These are phyloP conservation scores for Gonioctena quinquepunctata DNA, from an alignment of 1,140 invertebrate species.

Conservation along the genomic window DNA sequence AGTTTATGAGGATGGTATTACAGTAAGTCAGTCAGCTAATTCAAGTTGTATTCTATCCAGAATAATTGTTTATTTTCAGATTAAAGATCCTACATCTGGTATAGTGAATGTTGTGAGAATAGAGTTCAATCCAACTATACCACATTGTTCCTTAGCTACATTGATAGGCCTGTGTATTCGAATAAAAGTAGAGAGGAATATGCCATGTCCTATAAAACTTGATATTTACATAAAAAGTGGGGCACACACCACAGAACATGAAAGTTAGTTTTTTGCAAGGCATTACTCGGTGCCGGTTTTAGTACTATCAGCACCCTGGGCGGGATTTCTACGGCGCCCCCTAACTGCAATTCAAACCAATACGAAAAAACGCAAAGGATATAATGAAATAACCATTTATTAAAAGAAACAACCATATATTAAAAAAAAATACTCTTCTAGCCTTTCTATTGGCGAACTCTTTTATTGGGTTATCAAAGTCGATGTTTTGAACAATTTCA, in stretches of 20 bases:
- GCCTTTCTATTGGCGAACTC: too few species aligned
- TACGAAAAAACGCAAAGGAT: too few species aligned
- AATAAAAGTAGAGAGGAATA: constrained; percentile 76
- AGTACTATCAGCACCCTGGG: too few species aligned
- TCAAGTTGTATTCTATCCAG: not conserved
- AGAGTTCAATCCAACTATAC: constrained; percentile 88
- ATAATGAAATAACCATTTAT: too few species aligned
- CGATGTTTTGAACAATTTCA: too few species aligned
- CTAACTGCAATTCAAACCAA: too few species aligned
- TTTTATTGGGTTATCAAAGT: too few species aligned
- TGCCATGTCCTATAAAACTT: constrained; percentile 78
- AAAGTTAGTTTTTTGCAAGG: constrained; percentile 71
- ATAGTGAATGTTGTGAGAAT: constrained; percentile 68
- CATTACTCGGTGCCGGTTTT: too few species aligned
- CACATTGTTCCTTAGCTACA: constrained; percentile 85
- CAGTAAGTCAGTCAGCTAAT: constrained; percentile 55
- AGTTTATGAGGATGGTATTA: constrained; percentile 81
- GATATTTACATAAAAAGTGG: constrained; percentile 91
- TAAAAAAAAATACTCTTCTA: too few species aligned
- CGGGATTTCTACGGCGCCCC: too few species aligned
- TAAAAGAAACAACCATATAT: too few species aligned
- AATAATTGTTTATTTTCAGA: constrained; percentile 32
- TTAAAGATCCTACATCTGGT: constrained; percentile 65
- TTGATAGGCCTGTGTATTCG: constrained; percentile 85
- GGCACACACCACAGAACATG: constrained; percentile 82